Base-by-base conservation (phyloP, 2,113 vertebrate genomes). In the Engraulis encrasicolus region DNA sequence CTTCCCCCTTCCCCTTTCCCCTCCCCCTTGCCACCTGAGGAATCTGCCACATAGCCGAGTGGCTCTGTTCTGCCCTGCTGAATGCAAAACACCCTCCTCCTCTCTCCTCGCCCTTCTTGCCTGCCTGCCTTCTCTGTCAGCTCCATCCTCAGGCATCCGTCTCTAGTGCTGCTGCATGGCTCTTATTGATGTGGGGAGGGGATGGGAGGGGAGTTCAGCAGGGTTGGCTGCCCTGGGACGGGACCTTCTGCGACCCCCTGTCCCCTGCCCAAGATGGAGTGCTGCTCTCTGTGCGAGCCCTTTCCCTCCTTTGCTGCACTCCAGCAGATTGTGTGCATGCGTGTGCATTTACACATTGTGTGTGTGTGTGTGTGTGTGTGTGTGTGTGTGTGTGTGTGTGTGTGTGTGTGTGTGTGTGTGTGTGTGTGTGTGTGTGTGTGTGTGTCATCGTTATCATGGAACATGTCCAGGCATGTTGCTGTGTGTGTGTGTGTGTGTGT, bases 201-300 rank as follows among this genome's bases (percentile, higher is more conserved):
- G n/a, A 79, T 31, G 79, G 80, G 45, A 78, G 49, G 77, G 6
- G 58, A 23, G 82, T 87, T 86, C 77, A 80, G 81, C 80, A 71
- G 78, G 74, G 81, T 81, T 86, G 48, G 49, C 81, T 83, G 78
- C 74, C 84, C 58, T 48, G 85, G 85, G 81, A 81, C 52, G 52
- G 17, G 71, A 11, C 27, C 31, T 48, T 54, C 27, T 11, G 31
- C 18, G 37, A n/a, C n/a, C 36, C 52, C 14, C 54, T 50, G 36
- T 61, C 36, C n/a, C 23, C 27, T 27, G 11, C 31, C 27, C 50
- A 9, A 15, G 27, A 27, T 48, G 31, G 36, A 19, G 9, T 31
- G 20, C 23, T 23, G 31, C 17, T 50, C 17, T 31, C 45, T 37
- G 1, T 45, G 14, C 18, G n/a, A 66, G 14, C 37, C 23, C 15